Evolutionary conservation across 2,797 vertebrate species (phyloP), one percentile per base, ranked within the genome.

Genomic region (Rhyacichthys aspro): DNA sequence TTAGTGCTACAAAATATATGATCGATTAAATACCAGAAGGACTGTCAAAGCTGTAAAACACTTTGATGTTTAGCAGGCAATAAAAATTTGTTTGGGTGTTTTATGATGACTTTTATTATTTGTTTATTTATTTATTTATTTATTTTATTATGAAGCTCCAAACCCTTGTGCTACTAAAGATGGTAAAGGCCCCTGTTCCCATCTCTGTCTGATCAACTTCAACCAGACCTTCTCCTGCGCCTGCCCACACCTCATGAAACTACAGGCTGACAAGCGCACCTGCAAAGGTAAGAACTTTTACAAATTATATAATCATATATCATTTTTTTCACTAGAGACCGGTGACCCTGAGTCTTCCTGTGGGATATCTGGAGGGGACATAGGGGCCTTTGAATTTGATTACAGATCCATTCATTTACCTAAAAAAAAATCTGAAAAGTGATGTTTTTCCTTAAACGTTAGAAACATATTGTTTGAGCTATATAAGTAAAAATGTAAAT

Each of bases 211-310:
- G 78, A 98, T 99, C 85, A 98, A 96, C 90, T 99, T 96, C 88
- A 99, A 99, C 89, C 94, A 96, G 76, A 95, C 95, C 0, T 91
- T 95, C 74, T 95, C 97, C 70, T 99, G 97, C 0, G 95, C 96
- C 75, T 99, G 97, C 50, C 97, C 97, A 3, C 97, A 99, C 81
- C 96, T 99, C 76, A 98, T 98, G 96, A 99, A 98, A 76, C 93
- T 99, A 45, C 92, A 93, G 69, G 78, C 92, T 3, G 96, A 98
- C 89, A 96, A 92, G 18, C 91, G 83, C 48, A 98, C 95, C 49
- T 99, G 97, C 88, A 94, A 94, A 7, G 96, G 97, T 97, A 92
- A 70, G 42, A 19, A 43, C 1, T 14, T 6, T 48, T 17, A 0
- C 37, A 17, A 7, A 34, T 16, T 11, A 17, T 16, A n/a, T n/a